Conservation (phyloP, 2,113 vertebrate genomes). For the Colius striatus region DNA sequence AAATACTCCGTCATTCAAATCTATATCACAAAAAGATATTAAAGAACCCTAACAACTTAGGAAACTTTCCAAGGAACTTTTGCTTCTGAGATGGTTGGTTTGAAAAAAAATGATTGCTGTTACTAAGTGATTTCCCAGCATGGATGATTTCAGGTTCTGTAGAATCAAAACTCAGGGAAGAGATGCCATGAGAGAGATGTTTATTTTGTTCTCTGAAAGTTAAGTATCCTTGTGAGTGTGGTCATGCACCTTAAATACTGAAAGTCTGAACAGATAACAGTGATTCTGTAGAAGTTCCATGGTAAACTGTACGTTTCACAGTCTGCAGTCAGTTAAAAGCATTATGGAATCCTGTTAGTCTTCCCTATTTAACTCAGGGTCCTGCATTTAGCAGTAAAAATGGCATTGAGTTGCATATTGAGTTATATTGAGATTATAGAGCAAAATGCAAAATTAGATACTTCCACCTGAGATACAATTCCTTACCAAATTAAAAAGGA, state of each 20-base stretch:
- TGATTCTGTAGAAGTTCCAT: neutral
- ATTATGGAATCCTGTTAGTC: neutral
- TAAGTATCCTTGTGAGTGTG: neutral
- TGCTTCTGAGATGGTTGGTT: neutral
- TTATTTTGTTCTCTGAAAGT: constrained; percentile 1
- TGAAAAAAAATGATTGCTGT: neutral
- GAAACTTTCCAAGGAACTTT: neutral
- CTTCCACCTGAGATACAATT: neutral
- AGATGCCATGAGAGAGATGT: neutral
- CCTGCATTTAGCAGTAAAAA: neutral
- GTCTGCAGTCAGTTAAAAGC: neutral
- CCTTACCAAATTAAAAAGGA: neutral
- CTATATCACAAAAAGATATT: neutral
- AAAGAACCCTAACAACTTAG: neutral
- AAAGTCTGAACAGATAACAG: neutral
- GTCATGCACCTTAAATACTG: neutral
- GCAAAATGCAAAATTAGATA: neutral
- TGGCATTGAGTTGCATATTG: neutral
- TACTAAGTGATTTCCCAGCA: neutral
- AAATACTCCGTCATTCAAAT: neutral
- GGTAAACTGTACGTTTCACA: neutral
- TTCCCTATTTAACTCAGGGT: neutral
- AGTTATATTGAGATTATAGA: neutral
- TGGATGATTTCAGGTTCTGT: neutral
- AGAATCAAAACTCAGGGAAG: neutral